These are phyloP conservation scores for Glyptemys insculpta DNA, from an alignment of 2,797 vertebrate species.

Conservation along the genomic window DNA sequence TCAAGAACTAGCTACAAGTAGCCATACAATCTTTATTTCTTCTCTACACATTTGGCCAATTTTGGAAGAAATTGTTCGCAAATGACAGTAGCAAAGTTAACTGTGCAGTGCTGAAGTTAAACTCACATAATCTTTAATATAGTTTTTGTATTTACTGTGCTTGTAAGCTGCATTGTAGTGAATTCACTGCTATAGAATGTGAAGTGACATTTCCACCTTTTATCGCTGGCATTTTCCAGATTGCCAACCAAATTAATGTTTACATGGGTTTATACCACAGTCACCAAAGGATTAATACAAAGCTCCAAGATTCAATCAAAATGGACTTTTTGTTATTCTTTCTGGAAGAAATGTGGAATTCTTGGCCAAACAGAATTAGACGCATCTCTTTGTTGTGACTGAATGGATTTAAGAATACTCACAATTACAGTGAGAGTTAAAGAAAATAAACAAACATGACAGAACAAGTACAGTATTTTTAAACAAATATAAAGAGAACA, in stretches of 20 bases:
- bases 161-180: neutral
- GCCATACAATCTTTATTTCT: neutral
- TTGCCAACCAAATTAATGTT: neutral
- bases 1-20: neutral
- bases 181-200: neutral
- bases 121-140: neutral
- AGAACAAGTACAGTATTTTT: neutral
- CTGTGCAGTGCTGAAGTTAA: neutral
- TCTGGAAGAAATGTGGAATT: neutral
- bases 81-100: neutral
- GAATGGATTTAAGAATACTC: neutral
- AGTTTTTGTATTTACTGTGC: neutral
- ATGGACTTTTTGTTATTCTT: neutral
- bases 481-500: neutral
- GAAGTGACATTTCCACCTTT: neutral
- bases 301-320: neutral
- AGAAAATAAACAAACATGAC: neutral
- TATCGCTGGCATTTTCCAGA: neutral
- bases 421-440: neutral
- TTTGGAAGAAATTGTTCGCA: neutral
- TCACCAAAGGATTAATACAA: neutral
- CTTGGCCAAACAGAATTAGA: neutral
- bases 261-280: neutral
- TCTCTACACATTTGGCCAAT: neutral
- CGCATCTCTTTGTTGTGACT: neutral